phyloP scores from a whole-genome alignment of 2,797 vertebrate genomes.

The Karalla daura region DNA sequence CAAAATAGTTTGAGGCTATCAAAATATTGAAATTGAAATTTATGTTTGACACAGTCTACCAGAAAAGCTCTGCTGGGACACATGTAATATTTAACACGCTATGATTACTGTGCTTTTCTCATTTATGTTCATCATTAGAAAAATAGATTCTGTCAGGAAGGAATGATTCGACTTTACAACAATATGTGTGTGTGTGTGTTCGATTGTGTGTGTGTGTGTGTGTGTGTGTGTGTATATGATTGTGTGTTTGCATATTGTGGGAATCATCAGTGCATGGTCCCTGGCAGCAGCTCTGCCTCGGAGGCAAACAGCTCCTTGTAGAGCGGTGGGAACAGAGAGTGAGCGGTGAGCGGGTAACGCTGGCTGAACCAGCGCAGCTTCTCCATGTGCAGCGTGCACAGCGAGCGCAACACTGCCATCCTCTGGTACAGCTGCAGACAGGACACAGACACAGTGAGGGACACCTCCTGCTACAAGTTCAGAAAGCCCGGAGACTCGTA shows the following conservation, averaged over 20 bases:
- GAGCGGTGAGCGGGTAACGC: constrained; percentile 80
- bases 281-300: constrained; percentile 81
- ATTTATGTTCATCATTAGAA: constrained; percentile 69
- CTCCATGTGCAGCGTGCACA: constrained; percentile 85
- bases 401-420: constrained; percentile 78
- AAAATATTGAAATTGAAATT: constrained; percentile 51
- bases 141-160: constrained; percentile 75
- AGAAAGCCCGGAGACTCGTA: no score
- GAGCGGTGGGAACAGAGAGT: constrained; percentile 88
- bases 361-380: constrained; percentile 85
- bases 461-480: no score
- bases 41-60: constrained; percentile 50
- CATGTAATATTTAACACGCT: constrained; percentile 24
- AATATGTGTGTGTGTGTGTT: constrained; percentile 20
- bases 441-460: constrained; percentile 16
- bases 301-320: constrained; percentile 93
- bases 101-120: constrained; percentile 34
- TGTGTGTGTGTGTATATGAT: background rate
- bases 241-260: constrained; percentile 24
- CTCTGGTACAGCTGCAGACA: constrained; percentile 82
- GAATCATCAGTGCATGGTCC: constrained; percentile 68
- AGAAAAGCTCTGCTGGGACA: constrained; percentile 49
- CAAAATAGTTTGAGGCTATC: constrained; percentile 49
- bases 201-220: constrained; percentile 12
- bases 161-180: constrained; percentile 31